Evolutionary conservation across 2,888 invertebrate genomes (phyloP), one percentile per base, ranked within the genome.

Genomic region (Panopea generosa): DNA sequence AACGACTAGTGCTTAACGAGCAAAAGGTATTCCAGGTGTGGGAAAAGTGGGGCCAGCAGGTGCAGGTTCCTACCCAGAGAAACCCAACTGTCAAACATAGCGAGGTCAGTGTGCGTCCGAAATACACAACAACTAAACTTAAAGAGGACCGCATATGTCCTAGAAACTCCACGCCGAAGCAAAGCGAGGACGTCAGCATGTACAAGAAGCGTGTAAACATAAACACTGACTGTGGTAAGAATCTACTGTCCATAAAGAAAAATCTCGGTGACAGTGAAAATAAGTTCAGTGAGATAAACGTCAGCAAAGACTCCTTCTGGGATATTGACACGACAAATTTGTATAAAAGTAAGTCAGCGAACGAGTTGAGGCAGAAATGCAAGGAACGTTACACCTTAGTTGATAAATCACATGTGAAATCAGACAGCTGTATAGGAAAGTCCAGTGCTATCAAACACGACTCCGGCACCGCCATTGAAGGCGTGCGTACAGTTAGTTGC

Each of bases 1-100:
- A 59, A 43, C 66, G 76, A 50, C 60, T 80, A 40, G 45, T 62
- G 14, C 60, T 62, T 18, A 80, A 77, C 38, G 80, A 74, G 22
- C 67, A 71, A 49, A 80, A 80, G 40, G 76, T 80, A 14, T 76
- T 77, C 53, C 55, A 67, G 38, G 62, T 80, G 40, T 80, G 80
- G 80, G 73, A 69, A 24, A 62, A 53, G 52, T 77, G 62, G 71
- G 53, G 67, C 9, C 45, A 71, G 20, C 24, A 59, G 20, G 53
- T 67, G 26, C 45, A 38, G n/a, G 20, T 18, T 16, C 4, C 6
- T 3, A 18, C 9, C 16, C 53, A 52, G 20, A 18, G 26, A 3
- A 38, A 52, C 11, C 4, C 11, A 7, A 7, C 33, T 11, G 11
- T 11, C 6, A 33, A 33, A 33, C 33, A 7, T 7, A 4, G 33